Evolutionary conservation across 2,113 vertebrate species (phyloP).

Genomic region (Centropus unirufus): DNA sequence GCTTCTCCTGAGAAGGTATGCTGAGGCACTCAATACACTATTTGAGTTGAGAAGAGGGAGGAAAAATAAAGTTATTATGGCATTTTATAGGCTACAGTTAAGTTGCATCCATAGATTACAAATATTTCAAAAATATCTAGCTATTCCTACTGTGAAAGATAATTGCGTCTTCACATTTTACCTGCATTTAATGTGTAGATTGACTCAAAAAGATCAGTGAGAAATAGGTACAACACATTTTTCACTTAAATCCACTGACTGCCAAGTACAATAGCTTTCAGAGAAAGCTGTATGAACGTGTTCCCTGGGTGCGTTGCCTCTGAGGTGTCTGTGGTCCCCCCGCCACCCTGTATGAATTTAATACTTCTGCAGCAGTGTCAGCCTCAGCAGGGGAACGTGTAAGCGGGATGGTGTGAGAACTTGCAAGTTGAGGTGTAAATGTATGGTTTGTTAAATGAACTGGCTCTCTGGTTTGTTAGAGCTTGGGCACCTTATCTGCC

Average conservation of each 20-base stretch:
- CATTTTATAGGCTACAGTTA: background rate
- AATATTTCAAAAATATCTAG: background rate
- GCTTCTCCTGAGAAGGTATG: background rate
- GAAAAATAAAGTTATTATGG: background rate
- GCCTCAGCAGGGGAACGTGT: background rate
- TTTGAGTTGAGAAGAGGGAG: background rate
- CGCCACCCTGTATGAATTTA: background rate
- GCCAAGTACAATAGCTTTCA: background rate
- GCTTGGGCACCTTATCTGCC: background rate
- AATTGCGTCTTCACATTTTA: background rate
- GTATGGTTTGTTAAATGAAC: conserved; percentile 67
- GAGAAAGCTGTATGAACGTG: background rate
- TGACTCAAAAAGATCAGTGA: background rate
- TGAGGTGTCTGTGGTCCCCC: background rate
- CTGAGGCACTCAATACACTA: background rate
- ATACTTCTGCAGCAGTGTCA: background rate
- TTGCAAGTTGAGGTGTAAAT: conserved; percentile 64
- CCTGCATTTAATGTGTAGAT: background rate
- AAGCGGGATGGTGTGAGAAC: conserved; percentile 27
- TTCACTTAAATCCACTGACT: background rate
- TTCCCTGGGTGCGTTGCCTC: background rate
- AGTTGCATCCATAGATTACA: background rate
- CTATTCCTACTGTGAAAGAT: background rate
- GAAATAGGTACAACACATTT: background rate
- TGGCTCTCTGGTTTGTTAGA: conserved; percentile 10